phyloP scores from a whole-genome alignment of 2,888 invertebrate species.

The Seira ritae region DNA sequence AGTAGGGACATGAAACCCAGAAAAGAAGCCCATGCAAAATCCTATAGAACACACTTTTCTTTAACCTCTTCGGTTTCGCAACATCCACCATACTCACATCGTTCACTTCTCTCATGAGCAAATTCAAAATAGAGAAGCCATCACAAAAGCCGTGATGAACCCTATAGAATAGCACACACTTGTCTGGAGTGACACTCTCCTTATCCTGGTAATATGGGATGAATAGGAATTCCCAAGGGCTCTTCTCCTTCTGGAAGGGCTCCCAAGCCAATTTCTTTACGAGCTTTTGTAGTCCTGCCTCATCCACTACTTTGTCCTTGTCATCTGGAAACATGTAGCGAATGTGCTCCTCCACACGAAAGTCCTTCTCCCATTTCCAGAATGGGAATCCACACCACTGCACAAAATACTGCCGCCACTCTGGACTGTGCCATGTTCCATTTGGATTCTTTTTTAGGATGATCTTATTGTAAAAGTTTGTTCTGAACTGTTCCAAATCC shows the following conservation, averaged over 20 bases:
- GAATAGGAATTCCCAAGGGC: slow-evolving; percentile 70
- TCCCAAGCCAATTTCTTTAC: slow-evolving; percentile 58
- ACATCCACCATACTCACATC: slow-evolving; percentile 47
- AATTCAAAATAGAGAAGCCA: slow-evolving; percentile 63
- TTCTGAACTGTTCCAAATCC: slow-evolving; percentile 54
- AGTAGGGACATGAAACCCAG: slow-evolving; percentile 60
- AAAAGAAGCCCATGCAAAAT: slow-evolving; percentile 29
- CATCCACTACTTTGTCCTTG: slow-evolving; percentile 13
- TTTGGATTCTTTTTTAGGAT: slow-evolving; percentile 38
- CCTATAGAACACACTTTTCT: slow-evolving; percentile 23
- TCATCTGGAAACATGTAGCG: slow-evolving; percentile 38
- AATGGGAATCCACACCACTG: slow-evolving; percentile 65
- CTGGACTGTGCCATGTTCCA: slow-evolving; percentile 58
- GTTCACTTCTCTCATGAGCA: slow-evolving; percentile 61
- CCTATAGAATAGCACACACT: slow-evolving; percentile 61
- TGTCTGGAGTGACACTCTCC: slow-evolving; percentile 16
- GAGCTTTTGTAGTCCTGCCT: slow-evolving; percentile 58
- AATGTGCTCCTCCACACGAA: slow-evolving; percentile 63
- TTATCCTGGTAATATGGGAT: slow-evolving; percentile 60
- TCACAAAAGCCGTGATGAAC: slow-evolving; percentile 71
- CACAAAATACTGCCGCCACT: slow-evolving; percentile 66
- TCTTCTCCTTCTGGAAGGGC: slow-evolving; percentile 55
- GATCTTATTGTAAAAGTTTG: slow-evolving; percentile 55
- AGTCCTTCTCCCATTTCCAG: slow-evolving; percentile 69
- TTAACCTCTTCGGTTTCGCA: slow-evolving; percentile 39